These are phyloP conservation scores for Trachops cirrhosus DNA, from an alignment of 2,797 vertebrate species.

Conservation along the genomic window DNA sequence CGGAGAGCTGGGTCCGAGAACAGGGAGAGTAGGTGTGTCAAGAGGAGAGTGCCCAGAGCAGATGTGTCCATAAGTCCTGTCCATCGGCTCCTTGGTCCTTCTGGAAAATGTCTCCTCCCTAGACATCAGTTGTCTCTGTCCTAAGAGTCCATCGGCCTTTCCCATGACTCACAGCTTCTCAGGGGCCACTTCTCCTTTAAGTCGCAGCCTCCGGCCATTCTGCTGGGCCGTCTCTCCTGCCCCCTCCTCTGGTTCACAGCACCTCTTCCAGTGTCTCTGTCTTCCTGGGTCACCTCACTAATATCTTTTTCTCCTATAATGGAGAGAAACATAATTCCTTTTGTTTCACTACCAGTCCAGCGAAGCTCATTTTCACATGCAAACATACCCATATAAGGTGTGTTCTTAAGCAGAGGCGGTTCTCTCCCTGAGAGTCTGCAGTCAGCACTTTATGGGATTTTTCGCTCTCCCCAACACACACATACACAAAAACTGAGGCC, in stretches of 20 bases:
- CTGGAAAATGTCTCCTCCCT: neutral
- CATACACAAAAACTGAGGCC: neutral
- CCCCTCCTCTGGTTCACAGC: neutral
- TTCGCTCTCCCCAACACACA: neutral
- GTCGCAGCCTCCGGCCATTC: neutral
- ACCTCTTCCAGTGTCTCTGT: neutral
- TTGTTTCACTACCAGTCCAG: neutral
- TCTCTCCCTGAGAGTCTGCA: neutral
- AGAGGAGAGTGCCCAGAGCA: neutral
- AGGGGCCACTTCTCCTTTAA: neutral
- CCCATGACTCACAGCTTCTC: neutral
- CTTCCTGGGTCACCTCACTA: neutral
- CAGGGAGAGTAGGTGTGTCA: neutral
- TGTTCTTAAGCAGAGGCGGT: neutral
- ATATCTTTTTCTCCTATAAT: neutral
- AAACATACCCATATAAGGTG: conserved; percentile 28
- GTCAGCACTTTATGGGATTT: neutral
- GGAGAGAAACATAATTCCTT: neutral
- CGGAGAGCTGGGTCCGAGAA: neutral
- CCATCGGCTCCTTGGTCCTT: neutral
- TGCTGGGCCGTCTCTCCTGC: neutral
- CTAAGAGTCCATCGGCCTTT: neutral
- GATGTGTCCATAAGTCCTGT: neutral
- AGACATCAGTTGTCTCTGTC: neutral
- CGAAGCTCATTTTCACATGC: neutral